These are phyloP conservation scores for Drosophila cardini DNA, from an alignment of 1,140 invertebrate species.

Conservation along the genomic window DNA sequence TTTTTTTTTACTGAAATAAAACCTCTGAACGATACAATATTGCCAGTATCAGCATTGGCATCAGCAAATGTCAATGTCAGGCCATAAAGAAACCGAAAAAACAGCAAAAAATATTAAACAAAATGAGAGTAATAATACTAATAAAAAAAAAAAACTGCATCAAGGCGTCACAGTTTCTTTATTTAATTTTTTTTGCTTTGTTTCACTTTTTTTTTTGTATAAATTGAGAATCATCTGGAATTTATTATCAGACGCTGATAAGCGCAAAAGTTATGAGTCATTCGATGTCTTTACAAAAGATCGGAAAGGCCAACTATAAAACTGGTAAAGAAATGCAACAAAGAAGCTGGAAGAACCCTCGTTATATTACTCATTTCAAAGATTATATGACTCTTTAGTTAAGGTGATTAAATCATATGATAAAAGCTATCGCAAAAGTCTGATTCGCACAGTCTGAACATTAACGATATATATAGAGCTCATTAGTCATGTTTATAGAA, in stretches of 20 bases:
- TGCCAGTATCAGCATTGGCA: constrained; percentile 48
- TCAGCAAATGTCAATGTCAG: constrained; percentile 82
- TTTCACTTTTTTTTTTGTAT: constrained; percentile 19
- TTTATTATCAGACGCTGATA: constrained; percentile 35
- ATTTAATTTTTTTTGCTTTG: neutral
- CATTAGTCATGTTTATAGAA: constrained; percentile 27
- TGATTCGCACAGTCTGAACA: constrained; percentile 9
- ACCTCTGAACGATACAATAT: constrained; percentile 22
- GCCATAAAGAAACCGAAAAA: constrained; percentile 61
- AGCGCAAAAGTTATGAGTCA: constrained; percentile 26
- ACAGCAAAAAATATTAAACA: constrained; percentile 38
- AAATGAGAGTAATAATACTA: constrained; percentile 23
- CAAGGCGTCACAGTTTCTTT: constrained; percentile 52
- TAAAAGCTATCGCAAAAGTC: neutral
- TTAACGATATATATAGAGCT: neutral
- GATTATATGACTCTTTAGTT: neutral
- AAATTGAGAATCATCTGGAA: constrained; percentile 29
- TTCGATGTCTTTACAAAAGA: constrained; percentile 8
- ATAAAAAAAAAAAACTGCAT: constrained; percentile 48
- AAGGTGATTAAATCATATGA: neutral
- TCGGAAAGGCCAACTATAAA: constrained; percentile 5
- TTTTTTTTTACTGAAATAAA: constrained; percentile 21
- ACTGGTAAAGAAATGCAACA: neutral
- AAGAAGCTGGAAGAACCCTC: neutral
- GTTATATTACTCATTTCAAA: neutral